A percentile compares a stretch with the other conserved stretches of the same genome.
phyloP scores from a whole-genome alignment of 2,888 invertebrate genomes.

The Brachynemurus nebulosus region DNA sequence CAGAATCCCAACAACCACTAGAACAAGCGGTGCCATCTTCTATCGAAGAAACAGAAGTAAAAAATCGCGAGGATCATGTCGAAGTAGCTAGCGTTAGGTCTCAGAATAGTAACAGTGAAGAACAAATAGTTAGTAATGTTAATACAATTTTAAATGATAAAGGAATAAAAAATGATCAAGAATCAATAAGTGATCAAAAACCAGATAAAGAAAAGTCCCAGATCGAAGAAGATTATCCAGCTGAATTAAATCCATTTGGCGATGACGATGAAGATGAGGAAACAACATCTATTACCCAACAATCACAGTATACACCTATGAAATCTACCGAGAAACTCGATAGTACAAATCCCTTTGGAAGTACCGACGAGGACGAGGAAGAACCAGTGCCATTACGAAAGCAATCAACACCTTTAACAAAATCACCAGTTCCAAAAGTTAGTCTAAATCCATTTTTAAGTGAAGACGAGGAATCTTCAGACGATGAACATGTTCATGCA shows the following conservation, averaged over 20 bases:
- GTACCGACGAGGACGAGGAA: constrained; percentile 33
- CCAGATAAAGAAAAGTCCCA: constrained; percentile 31
- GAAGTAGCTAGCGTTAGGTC: not conserved
- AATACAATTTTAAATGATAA: not conserved
- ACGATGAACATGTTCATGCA: constrained; percentile 31
- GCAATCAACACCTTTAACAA: not conserved
- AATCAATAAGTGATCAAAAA: constrained; percentile 27
- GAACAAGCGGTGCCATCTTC: too few relatives aligned
- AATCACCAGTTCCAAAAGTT: not conserved
- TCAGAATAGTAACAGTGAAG: constrained; percentile 2
- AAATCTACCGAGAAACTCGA: constrained; percentile 4
- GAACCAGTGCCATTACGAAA: constrained; percentile 20
- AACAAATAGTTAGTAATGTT: constrained; percentile 4
- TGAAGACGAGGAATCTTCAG: constrained; percentile 51
- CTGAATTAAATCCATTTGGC: constrained; percentile 71
- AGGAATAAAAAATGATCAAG: constrained; percentile 9
- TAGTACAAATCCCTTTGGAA: constrained; percentile 56
- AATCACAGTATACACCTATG: not conserved
- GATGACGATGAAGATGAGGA: constrained; percentile 42
- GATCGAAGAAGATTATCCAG: constrained; percentile 45
- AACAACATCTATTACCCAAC: constrained; percentile 3
- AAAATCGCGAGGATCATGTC: not conserved
- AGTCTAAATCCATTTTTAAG: constrained; percentile 60
- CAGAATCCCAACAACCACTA: constrained; percentile 6
- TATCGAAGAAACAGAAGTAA: constrained; percentile 11